Conservation (phyloP, 2,888 invertebrate species). For the Lucinisca nassula region DNA sequence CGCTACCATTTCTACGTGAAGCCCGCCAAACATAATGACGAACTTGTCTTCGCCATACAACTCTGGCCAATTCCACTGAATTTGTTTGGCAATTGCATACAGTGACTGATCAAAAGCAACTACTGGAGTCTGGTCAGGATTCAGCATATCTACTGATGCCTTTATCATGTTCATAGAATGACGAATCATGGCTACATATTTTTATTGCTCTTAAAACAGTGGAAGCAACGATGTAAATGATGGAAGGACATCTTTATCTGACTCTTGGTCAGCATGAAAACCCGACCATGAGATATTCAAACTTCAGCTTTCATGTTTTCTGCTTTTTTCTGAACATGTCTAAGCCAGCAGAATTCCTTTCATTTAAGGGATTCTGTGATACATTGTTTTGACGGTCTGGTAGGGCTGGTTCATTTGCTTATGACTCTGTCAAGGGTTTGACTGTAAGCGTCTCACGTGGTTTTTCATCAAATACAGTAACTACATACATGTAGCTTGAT, state of each 20-base stretch:
- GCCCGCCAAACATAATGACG: background rate
- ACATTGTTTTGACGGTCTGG: background rate
- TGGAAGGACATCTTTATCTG: background rate
- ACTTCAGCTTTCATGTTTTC: background rate
- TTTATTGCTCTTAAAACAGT: background rate
- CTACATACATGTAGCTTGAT: background rate
- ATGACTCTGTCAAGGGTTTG: background rate
- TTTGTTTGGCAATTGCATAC: background rate
- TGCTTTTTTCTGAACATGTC: background rate
- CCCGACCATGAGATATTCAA: background rate
- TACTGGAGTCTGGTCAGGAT: background rate
- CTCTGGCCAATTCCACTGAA: slow-evolving; percentile 56
- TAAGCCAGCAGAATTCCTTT: background rate
- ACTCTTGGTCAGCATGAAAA: background rate
- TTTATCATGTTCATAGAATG: background rate
- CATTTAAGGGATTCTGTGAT: background rate
- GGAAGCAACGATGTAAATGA: background rate
- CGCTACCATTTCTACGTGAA: background rate
- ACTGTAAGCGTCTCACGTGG: too few relatives aligned
- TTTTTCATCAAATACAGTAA: too few relatives aligned
- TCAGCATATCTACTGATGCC: background rate
- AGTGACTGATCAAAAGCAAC: background rate
- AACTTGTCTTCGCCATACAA: background rate
- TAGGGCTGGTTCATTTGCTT: background rate
- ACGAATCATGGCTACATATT: background rate